A percentile compares a stretch with the other conserved stretches of the same genome.
These are phyloP conservation scores for Mormyrops boulengeri DNA, from an alignment of 2,797 vertebrate species.

Conservation along the genomic window DNA sequence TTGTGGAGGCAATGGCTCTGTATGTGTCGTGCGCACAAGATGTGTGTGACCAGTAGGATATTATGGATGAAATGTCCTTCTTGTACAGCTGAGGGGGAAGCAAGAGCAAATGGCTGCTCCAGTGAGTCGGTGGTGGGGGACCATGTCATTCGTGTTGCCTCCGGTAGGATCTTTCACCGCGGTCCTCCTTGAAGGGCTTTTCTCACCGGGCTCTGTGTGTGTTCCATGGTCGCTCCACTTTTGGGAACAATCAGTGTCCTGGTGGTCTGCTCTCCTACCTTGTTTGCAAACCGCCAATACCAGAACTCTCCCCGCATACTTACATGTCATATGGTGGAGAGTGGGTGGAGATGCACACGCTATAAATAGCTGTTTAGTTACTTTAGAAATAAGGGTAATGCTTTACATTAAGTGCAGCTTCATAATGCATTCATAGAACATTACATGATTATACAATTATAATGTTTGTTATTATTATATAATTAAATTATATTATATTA, in stretches of 20 bases:
- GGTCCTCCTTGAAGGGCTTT: conserved; percentile 8
- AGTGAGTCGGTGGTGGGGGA: not conserved
- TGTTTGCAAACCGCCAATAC: conserved; percentile 15
- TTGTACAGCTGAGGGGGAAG: not conserved
- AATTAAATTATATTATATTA: not conserved
- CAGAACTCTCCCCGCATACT: not conserved
- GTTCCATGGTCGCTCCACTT: not conserved
- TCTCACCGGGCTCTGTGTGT: not conserved
- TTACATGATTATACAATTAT: not conserved
- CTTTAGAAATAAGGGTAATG: not conserved
- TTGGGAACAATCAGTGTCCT: not conserved
- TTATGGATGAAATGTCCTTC: not conserved
- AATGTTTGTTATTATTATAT: not conserved
- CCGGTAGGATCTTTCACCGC: not conserved
- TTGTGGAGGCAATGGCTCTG: not conserved
- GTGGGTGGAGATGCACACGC: not conserved
- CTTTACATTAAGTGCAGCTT: not conserved
- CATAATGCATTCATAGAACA: not conserved
- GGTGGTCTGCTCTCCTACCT: not conserved
- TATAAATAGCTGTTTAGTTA: not conserved
- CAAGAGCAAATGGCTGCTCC: not conserved
- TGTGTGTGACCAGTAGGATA: not conserved
- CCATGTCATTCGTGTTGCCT: conserved; percentile 6
- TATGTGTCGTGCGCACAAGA: not conserved
- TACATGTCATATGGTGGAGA: not conserved